Base-by-base conservation (phyloP, 2,888 invertebrate genomes). In the Aphidoletes aphidimyza region DNA sequence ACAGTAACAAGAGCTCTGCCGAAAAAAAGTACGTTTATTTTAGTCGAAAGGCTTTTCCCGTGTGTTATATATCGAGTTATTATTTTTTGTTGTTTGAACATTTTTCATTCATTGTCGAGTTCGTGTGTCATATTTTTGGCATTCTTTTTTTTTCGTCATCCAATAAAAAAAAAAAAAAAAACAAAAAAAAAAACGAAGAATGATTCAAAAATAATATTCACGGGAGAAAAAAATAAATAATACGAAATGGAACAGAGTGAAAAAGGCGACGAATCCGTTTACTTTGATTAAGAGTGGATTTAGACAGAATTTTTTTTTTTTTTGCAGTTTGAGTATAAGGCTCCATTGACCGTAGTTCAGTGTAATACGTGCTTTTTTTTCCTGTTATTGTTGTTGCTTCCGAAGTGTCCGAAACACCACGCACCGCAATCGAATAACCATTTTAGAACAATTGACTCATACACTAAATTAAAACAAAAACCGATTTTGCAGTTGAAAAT, bases 1-100 rank as follows among this genome's bases (percentile, higher is more conserved):
- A 69, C 69, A 69, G 69, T 14, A 69, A 69, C 69, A 69, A 69
- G 69, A 69, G 69, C 69, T 42, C 42, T 22, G 34, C 30, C 69
- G 30, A 69, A 69, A 69, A 42, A 69, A 69, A 26, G 34, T 69
- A 69, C 69, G 69, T 69, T 69, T 69, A 69, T 69, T 69, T 69
- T 69, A 69, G 69, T 69, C 69, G 69, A 69, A 30, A 26, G 34
- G 2, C 14, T 69, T 69, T 17, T 30, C 69, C 34, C 26, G 69
- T 69, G 30, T 30, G 54, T 54, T n/a, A 8, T 30, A 30, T 69
- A 14, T 69, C 30, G 30, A 30, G 69, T 69, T 69, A n/a, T n/a
- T n/a, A n/a, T n/a, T n/a, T n/a, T n/a, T n/a, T n/a, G n/a, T n/a
- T n/a, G n/a, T n/a, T n/a, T n/a, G n/a, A n/a, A n/a, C n/a, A n/a